Base-by-base conservation (phyloP, 2,113 vertebrate genomes). In the Sterna hirundo region DNA sequence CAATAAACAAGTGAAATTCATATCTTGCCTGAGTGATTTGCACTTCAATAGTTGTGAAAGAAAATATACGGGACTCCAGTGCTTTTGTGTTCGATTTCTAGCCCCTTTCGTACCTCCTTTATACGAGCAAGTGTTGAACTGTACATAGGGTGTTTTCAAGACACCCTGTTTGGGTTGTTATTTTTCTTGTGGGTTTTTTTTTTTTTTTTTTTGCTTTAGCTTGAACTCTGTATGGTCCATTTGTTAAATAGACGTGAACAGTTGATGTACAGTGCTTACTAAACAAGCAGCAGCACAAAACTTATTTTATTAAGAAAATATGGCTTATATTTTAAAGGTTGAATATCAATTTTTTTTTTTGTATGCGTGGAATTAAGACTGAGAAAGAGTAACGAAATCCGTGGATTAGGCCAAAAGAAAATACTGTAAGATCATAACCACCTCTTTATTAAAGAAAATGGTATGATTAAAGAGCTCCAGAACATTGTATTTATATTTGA, bases 1-100 rank as follows among this genome's bases (percentile, higher is more conserved):
- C 98, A 98, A 98, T 98, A 98, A 98, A 97, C 96, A 95, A 94
- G 96, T 92, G 96, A 98, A 97, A 97, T 93, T 96, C 94, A 82
- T 98, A 96, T 98, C 95, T 98, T 94, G 93, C 93, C 94, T 96
- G 95, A 98, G 96, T 97, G 96, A 97, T 97, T 98, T 98, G 98
- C 97, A 98, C 97, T 98, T 98, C 94, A 96, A 69, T 96, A 97
- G 97, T 97, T 97, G 97, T 98, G 98, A 95, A 98, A 97, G 97
- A 93, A 97, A 97, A 97, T 86, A 36, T 62, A 89, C 79, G 96
- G 95, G 97, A 98, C 96, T 98, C 96, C 97, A 94, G 93, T 96
- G 96, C 97, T 98, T 98, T 97, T 97, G 93, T 96, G 96, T 98
- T 98, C 27, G 19, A 83, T 97, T 98, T 98, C 93, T 95, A 89